Conservation (phyloP, 2,113 vertebrate genomes). For the Syngnathus floridae region DNA sequence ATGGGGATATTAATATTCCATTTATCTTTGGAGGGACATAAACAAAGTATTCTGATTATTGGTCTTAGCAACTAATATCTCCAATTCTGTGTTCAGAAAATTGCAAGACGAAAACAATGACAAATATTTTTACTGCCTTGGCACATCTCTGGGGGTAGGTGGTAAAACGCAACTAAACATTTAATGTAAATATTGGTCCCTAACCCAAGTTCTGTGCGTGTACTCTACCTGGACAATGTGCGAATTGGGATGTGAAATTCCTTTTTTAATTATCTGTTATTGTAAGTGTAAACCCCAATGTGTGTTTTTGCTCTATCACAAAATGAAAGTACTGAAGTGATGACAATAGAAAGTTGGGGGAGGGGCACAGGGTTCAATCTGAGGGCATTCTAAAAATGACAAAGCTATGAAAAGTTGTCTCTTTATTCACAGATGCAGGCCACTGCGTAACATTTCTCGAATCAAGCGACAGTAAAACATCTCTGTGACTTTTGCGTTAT, state of each 20-base stretch:
- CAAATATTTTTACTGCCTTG: background rate
- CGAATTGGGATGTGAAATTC: background rate
- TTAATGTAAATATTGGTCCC: background rate
- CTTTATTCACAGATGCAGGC: background rate
- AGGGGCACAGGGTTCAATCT: slow-evolving; percentile 36
- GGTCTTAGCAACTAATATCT: slow-evolving; percentile 19
- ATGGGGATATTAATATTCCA: slow-evolving; percentile 17
- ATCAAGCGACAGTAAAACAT: slow-evolving; percentile 24
- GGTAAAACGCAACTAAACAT: background rate
- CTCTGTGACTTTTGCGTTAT: slow-evolving; percentile 26
- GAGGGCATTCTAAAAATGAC: slow-evolving; percentile 12
- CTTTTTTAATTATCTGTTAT: slow-evolving; percentile 53
- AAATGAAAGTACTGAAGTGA: slow-evolving; percentile 21
- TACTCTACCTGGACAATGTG: background rate
- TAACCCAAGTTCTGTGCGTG: background rate
- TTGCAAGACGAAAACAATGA: background rate
- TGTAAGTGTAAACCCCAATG: slow-evolving; percentile 28
- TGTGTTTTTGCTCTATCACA: slow-evolving; percentile 15
- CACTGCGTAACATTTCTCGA: slow-evolving; percentile 11
- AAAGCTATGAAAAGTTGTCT: background rate
- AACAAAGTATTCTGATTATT: slow-evolving; percentile 6
- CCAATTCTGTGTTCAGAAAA: background rate
- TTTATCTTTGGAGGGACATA: slow-evolving; percentile 14
- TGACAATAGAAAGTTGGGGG: slow-evolving; percentile 9
- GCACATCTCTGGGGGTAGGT: background rate